Conservation (phyloP, 2,888 invertebrate genomes). For the Chrysolina americana region DNA sequence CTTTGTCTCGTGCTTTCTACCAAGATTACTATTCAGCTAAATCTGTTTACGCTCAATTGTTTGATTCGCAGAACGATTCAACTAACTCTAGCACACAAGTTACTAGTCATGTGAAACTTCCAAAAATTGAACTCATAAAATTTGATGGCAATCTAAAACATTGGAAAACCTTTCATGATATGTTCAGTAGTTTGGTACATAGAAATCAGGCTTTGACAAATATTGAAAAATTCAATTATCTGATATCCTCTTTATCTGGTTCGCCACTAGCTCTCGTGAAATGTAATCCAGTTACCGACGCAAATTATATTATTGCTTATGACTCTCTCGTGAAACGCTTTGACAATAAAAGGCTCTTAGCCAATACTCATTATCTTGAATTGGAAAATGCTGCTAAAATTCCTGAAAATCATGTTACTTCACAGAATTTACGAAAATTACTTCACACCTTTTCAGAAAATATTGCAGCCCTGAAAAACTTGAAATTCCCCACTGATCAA, state of each 20-base stretch:
- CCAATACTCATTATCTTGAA: not conserved
- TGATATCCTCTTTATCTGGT: not conserved
- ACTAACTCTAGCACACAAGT: not conserved
- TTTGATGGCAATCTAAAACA: not conserved
- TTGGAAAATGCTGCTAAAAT: too few relatives aligned
- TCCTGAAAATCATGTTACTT: too few relatives aligned
- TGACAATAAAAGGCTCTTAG: not conserved
- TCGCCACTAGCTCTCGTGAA: not conserved
- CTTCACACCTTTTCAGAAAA: not conserved
- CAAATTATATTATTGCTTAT: not conserved
- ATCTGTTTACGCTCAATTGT: not conserved
- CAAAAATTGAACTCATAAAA: slow-evolving; percentile 1
- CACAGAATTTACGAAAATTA: too few relatives aligned
- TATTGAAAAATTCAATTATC: not conserved
- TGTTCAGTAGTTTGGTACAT: not conserved
- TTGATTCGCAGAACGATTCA: not conserved
- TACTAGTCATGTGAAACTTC: not conserved
- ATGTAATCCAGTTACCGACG: not conserved
- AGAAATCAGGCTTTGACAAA: not conserved
- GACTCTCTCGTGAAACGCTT: not conserved
- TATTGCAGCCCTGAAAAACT: slow-evolving; percentile 2
- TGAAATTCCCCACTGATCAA: slow-evolving; percentile 10
- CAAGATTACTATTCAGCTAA: not conserved
- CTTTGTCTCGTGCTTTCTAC: not conserved
- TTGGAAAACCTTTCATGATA: not conserved